Conservation (phyloP, 2,113 vertebrate genomes). For the Hystrix brachyura region DNA sequence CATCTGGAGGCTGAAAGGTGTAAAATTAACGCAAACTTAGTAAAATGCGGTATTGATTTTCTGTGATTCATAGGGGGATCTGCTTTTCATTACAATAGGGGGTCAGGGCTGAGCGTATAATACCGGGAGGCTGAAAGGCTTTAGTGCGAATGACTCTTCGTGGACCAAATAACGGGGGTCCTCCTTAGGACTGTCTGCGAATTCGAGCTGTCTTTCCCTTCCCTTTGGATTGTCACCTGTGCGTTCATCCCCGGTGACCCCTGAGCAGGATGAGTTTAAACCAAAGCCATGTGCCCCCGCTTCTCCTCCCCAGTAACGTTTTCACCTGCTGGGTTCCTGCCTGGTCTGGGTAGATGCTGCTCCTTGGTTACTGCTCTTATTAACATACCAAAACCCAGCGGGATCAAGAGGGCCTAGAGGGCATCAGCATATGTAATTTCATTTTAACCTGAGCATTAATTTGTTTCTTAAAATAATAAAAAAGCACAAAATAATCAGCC, state of each 20-base stretch:
- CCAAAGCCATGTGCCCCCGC: constrained; percentile 77
- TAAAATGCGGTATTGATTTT: constrained; percentile 88
- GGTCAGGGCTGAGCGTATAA: constrained; percentile 80
- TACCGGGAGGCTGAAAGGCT: constrained; percentile 76
- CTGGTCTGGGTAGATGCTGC: background rate
- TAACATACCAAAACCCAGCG: constrained; percentile 74
- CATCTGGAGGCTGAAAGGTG: constrained; percentile 76
- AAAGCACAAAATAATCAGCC: constrained; percentile 79
- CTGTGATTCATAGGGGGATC: constrained; percentile 72
- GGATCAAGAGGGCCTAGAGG: constrained; percentile 78
- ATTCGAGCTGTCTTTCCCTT: constrained; percentile 16
- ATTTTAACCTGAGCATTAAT: constrained; percentile 83
- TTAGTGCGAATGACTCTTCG: constrained; percentile 68
- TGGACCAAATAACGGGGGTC: constrained; percentile 64
- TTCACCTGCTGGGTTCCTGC: constrained; percentile 57
- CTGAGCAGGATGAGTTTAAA: background rate
- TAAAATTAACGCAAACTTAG: constrained; percentile 87
- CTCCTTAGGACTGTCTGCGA: constrained; percentile 71
- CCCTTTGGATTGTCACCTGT: background rate
- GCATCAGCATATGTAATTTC: constrained; percentile 79
- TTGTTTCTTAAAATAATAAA: constrained; percentile 87
- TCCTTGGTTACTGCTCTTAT: constrained; percentile 79
- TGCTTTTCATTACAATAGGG: constrained; percentile 83
- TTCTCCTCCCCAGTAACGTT: background rate
- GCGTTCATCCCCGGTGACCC: fast-evolving